Evolutionary conservation across 2,797 vertebrate species (phyloP).

Genomic region (Xiphophorus birchmanni): DNA sequence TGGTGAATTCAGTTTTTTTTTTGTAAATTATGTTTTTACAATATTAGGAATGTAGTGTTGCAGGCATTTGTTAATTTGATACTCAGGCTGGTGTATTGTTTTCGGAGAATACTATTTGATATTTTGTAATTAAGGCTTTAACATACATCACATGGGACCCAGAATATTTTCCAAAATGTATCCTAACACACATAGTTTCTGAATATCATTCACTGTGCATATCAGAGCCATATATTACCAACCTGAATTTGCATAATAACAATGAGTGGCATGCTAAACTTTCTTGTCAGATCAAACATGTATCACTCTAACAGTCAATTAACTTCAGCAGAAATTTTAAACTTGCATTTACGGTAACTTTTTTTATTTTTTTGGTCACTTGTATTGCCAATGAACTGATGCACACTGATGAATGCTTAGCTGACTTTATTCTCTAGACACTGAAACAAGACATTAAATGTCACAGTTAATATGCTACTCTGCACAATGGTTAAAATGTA

Average conservation of each 20-base stretch:
- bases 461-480: not conserved
- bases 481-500: not conserved
- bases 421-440: not conserved
- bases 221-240: not conserved
- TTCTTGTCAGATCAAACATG: not conserved
- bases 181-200: not conserved
- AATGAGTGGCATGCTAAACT: not conserved
- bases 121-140: not conserved
- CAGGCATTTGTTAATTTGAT: not conserved
- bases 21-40: not conserved
- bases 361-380: not conserved
- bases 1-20: not conserved
- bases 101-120: not conserved
- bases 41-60: not conserved
- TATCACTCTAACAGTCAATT: not conserved
- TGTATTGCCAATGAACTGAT: not conserved
- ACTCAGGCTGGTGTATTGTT: not conserved
- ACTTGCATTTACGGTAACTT: not conserved
- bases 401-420: not conserved
- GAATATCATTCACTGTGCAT: not conserved
- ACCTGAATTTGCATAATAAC: not conserved
- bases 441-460: not conserved
- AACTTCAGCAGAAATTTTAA: not conserved
- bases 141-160: not conserved
- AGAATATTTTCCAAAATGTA: not conserved